Evolutionary conservation across 2,888 invertebrate species (phyloP), one percentile per base, ranked within the genome.

Genomic region (Megamerina dolium): DNA sequence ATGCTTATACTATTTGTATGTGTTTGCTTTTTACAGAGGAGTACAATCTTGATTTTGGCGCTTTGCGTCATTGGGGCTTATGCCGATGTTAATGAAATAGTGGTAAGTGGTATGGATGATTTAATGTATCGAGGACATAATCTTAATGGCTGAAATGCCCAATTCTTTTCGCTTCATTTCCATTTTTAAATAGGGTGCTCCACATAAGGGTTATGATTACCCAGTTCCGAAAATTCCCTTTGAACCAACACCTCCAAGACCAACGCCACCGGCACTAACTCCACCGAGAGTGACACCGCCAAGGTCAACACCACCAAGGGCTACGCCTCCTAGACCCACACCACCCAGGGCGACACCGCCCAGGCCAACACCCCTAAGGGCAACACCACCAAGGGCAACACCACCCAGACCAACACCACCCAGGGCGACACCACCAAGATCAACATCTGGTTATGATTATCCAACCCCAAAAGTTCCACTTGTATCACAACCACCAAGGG

Each of bases 21-120:
- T 23, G 23, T 23, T 23, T 8, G 10, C 10, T 8, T 23, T 49
- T 51, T 52, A 46, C 62, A 68, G 68, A 67, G 62, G 65, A 61
- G 64, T 58, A 60, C 66, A 59, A 47, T 68, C 53, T 56, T 66
- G 48, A 53, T 65, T 37, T 57, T 68, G 50, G 59, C 64, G 62
- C 57, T 68, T 45, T 68, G 67, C 63, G 65, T 54, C 56, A 58
- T 59, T 53, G 61, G 64, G 16, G 54, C 59, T 23, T 58, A 57
- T 55, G 61, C 58, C 41, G 51, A 57, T 21, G 54, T 54, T 39
- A 52, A 57, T 41, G 64, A 61, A 47, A 59, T 60, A 56, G 57
- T 54, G 61, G 67, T 64, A 63, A 59, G 64, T 39, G 18, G 23
- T 8, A 8, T 23, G n/a, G n/a, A n/a, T n/a, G n/a, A n/a, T n/a